These are phyloP conservation scores for Calliphora vomitoria DNA, from an alignment of 2,888 invertebrate species.

Conservation along the genomic window DNA sequence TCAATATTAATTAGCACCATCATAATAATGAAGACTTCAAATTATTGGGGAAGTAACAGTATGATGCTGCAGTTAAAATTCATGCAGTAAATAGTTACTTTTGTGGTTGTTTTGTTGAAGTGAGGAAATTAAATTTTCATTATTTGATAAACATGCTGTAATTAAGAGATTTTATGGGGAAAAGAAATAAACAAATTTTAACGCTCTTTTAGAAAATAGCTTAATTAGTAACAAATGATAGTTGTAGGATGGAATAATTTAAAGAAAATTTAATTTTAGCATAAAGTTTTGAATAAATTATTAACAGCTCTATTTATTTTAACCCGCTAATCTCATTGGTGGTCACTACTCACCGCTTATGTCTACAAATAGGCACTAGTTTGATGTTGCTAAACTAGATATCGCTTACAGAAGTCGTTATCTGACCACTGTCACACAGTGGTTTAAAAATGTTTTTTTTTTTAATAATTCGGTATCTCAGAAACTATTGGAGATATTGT, in stretches of 20 bases:
- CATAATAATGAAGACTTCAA: slow-evolving; percentile 58
- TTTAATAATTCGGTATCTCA: too few species aligned
- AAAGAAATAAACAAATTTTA: not conserved
- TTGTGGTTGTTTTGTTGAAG: not conserved
- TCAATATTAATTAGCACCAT: slow-evolving; percentile 71
- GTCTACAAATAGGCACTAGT: too few species aligned
- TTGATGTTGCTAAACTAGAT: too few species aligned
- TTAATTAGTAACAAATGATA: not conserved
- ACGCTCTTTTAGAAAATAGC: not conserved
- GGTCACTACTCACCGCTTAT: too few species aligned
- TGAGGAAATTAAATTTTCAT: slow-evolving; percentile 11
- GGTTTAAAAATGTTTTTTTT: too few species aligned
- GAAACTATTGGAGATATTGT: too few species aligned
- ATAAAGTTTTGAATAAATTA: too few species aligned
- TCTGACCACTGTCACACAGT: too few species aligned
- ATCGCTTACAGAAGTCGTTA: too few species aligned
- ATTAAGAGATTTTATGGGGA: not conserved
- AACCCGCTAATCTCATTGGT: too few species aligned
- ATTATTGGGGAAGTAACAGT: slow-evolving; percentile 39
- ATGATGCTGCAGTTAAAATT: not conserved
- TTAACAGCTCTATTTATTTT: too few species aligned
- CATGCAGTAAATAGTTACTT: not conserved
- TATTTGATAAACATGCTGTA: slow-evolving; percentile 29
- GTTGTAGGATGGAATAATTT: not conserved
- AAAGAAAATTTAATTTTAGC: not conserved